Evolutionary conservation across 1,140 invertebrate species (phyloP).

Genomic region (Elymnias hypermnestra): DNA sequence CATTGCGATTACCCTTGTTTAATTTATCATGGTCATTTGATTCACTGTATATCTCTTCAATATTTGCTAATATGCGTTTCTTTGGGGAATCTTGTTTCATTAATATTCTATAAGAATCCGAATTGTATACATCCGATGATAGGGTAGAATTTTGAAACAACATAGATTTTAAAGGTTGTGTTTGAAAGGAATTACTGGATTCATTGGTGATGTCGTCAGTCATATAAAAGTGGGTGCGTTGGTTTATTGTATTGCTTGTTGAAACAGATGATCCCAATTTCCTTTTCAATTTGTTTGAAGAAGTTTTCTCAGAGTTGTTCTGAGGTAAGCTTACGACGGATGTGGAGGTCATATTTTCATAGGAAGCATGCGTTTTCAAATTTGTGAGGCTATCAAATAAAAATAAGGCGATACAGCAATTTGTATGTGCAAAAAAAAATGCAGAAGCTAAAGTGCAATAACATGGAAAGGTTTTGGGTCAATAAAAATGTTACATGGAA

Average conservation of each 20-base stretch:
- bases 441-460: conserved; percentile 36
- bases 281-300: conserved; percentile 32
- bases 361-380: no score
- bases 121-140: conserved; percentile 43
- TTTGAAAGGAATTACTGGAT: conserved; percentile 34
- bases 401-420: conserved; percentile 10
- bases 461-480: conserved; percentile 11
- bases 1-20: no score
- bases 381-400: conserved; percentile 31
- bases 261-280: conserved; percentile 20
- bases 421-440: conserved; percentile 13
- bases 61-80: conserved; percentile 37
- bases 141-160: conserved; percentile 35
- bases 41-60: conserved; percentile 31
- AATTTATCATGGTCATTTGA: neutral
- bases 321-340: no score
- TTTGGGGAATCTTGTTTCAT: conserved; percentile 23
- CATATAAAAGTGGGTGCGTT: conserved; percentile 13
- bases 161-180: conserved; percentile 19
- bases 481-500: conserved; percentile 41
- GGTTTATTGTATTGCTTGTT: conserved; percentile 18
- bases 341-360: no score
- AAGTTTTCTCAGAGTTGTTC: no score
- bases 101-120: conserved; percentile 55
- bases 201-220: conserved; percentile 33